phyloP scores from a whole-genome alignment of 64 coral and sea anemone species.

The Acropora yongei region DNA sequence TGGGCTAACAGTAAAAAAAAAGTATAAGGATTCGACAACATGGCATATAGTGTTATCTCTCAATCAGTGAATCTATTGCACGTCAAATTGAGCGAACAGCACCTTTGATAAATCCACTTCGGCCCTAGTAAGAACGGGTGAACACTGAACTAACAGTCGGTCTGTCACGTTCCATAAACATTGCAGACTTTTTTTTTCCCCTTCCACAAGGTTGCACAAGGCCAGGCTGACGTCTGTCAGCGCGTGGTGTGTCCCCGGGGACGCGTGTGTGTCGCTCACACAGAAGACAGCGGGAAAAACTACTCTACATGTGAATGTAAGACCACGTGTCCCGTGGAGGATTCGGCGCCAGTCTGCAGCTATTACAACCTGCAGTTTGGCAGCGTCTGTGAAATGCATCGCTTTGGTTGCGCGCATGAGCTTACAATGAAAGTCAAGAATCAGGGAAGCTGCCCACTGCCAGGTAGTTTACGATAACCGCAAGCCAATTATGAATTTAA shows the following conservation, averaged over 20 bases:
- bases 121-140: background rate
- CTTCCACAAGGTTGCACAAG: conserved; percentile 10
- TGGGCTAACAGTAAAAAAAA: too few species aligned
- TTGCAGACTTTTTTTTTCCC: background rate
- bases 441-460: conserved; percentile 1
- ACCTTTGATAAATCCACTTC: too few species aligned
- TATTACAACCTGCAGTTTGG: conserved; percentile 22
- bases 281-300: background rate
- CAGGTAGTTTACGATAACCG: background rate
- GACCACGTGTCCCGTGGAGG: background rate
- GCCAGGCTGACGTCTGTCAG: conserved; percentile 12
- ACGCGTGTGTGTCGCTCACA: background rate
- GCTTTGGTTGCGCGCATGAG: conserved; percentile 23
- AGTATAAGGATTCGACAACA: too few species aligned
- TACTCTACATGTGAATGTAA: conserved; percentile 43
- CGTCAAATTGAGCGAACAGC: too few species aligned
- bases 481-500: too few species aligned
- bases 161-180: background rate
- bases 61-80: too few species aligned
- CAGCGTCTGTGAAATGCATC: conserved; percentile 63
- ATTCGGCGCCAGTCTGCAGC: conserved; percentile 21
- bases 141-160: background rate
- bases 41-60: too few species aligned
- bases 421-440: conserved; percentile 51
- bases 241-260: conserved; percentile 11